These are phyloP conservation scores for Atopsyche davidsoni DNA, from an alignment of 1,140 invertebrate species.

Conservation along the genomic window DNA sequence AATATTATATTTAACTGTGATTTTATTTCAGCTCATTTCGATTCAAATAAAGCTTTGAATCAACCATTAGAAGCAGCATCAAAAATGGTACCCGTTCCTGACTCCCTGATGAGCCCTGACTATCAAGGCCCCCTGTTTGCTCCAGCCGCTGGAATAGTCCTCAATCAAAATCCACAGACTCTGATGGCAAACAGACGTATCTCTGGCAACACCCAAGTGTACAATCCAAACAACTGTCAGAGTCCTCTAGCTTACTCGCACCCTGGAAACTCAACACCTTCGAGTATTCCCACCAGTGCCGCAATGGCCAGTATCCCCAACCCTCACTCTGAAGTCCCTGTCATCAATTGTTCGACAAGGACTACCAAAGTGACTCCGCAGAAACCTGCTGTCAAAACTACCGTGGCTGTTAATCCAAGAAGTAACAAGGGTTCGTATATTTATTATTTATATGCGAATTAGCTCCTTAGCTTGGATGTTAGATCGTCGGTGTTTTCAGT, in stretches of 20 bases:
- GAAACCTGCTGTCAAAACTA: slow-evolving; percentile 11
- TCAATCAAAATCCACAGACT: slow-evolving; percentile 9
- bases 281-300: slow-evolving; percentile 26
- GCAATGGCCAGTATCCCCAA: slow-evolving; percentile 6
- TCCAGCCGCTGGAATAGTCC: slow-evolving; percentile 28
- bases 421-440: slow-evolving; percentile 25
- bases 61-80: slow-evolving; percentile 72
- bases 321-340: slow-evolving; percentile 10
- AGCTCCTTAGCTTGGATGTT: background rate
- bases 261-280: slow-evolving; percentile 34
- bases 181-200: slow-evolving; percentile 7
- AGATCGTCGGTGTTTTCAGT: too few species aligned
- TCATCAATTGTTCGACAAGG: slow-evolving; percentile 8
- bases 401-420: slow-evolving; percentile 12
- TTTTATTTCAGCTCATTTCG: slow-evolving; percentile 15
- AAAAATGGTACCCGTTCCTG: slow-evolving; percentile 78
- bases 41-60: slow-evolving; percentile 42
- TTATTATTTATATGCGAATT: background rate
- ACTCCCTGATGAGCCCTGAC: slow-evolving; percentile 78
- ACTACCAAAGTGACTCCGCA: slow-evolving; percentile 2
- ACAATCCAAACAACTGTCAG: slow-evolving; percentile 5
- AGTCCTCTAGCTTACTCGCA: slow-evolving; percentile 25
- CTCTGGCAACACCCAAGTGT: slow-evolving; percentile 4
- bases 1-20: background rate
- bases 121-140: slow-evolving; percentile 53